Evolutionary conservation across 2,888 invertebrate genomes (phyloP), one percentile per base, ranked within the genome.

Genomic region (Chaetogeoica ovagalla): DNA sequence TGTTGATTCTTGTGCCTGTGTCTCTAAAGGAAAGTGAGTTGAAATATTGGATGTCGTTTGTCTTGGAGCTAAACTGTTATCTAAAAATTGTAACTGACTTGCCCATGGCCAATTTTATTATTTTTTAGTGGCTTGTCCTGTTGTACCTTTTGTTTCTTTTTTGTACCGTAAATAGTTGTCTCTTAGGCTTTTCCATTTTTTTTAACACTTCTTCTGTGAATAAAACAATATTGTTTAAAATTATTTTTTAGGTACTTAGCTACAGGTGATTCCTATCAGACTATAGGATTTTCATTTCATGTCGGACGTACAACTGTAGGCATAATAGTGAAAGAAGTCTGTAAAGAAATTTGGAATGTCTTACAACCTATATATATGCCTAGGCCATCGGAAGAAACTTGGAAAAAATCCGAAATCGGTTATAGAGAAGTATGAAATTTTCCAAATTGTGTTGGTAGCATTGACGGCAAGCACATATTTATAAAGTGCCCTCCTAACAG

Each of bases 281-380:
- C 43, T 43, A 74, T 74, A 52, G 43, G 48, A 52, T 73, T 73
- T 65, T 73, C 62, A 62, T 73, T 73, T 65, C 73, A 62, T 73
- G 73, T 73, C 52, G 43, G 73, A 43, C 62, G n/a, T n/a, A n/a
- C n/a, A n/a, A n/a, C n/a, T n/a, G n/a, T n/a, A n/a, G n/a, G n/a
- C n/a, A n/a, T n/a, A 62, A 85, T 85, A 62, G 84, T 85, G n/a
- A 81, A 82, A 39, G 84, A 85, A 83, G 84, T 85, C 62, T 85
- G 85, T 82, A 65, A 65, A 66, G 83, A 82, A 76, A 84, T 86
- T 75, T 85, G 84, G 84, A 82, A 84, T 82, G 82, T 79, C 59
- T 83, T 85, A 79, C 83, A 82, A 60, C 82, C 82, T 8, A 48
- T 59, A 62, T 82, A 76, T 23, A 60, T 82, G 79, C 75, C 83